Percentiles rank a stretch among this genome's conserved stretches.
These are phyloP conservation scores for Heliconius congener DNA, from an alignment of 1,140 invertebrate genomes.

Conservation along the genomic window DNA sequence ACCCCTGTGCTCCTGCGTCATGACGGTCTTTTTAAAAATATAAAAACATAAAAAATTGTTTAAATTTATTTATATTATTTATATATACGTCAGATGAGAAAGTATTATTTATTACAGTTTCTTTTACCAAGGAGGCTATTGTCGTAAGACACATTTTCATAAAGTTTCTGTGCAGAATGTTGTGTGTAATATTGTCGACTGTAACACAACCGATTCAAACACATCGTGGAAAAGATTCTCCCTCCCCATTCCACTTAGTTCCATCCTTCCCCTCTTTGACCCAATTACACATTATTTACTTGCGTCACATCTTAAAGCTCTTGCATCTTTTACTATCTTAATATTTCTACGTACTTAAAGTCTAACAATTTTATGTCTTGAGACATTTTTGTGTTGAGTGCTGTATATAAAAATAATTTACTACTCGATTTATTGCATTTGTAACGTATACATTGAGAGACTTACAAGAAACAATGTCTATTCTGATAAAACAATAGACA, in stretches of 20 bases:
- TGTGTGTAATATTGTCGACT: conserved; percentile 64
- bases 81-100: conserved; percentile 40
- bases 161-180: conserved; percentile 66
- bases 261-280: conserved; percentile 65
- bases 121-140: conserved; percentile 66
- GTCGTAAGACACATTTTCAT: conserved; percentile 67
- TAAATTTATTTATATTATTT: conserved; percentile 5
- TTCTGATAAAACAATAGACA: not conserved
- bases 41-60: not conserved
- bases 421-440: no score
- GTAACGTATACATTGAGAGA: not conserved
- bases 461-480: not conserved
- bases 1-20: no score
- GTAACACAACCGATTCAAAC: conserved; percentile 63
- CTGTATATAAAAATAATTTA: no score
- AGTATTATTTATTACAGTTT: conserved; percentile 61
- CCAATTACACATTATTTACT: conserved; percentile 67
- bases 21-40: not conserved
- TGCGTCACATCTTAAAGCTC: conserved; percentile 49
- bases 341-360: not conserved
- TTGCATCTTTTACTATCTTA: conserved; percentile 17
- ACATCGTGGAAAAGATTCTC: conserved; percentile 53
- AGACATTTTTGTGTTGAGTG: not conserved
- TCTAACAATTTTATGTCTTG: conserved; percentile 1
- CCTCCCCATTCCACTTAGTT: conserved; percentile 49